Conservation (phyloP, 2,797 vertebrate genomes). For the Sternarchorhynchus goeldii region DNA sequence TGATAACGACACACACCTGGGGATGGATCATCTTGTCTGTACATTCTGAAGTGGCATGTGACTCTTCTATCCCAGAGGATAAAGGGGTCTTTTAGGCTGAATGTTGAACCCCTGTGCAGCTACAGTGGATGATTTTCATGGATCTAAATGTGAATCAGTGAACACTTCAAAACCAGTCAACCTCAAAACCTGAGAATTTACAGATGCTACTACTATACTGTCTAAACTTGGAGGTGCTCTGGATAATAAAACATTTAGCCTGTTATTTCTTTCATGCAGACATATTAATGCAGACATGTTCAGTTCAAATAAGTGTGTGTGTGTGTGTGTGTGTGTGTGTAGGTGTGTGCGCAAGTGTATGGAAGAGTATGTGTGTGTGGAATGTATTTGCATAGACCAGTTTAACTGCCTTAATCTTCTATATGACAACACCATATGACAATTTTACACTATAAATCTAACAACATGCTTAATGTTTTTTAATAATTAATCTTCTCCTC, state of each 20-base stretch:
- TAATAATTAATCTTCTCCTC: background rate
- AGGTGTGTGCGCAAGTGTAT: background rate
- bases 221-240: slow-evolving; percentile 6
- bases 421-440: background rate
- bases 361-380: background rate
- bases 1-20: slow-evolving; percentile 63
- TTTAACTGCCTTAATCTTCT: slow-evolving; percentile 8
- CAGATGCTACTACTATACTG: slow-evolving; percentile 24
- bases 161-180: background rate
- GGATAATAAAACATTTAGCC: background rate
- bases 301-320: slow-evolving; percentile 3
- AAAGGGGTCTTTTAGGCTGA: slow-evolving; percentile 45
- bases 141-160: slow-evolving; percentile 25
- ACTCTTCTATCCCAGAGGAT: slow-evolving; percentile 34
- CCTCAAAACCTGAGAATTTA: slow-evolving; percentile 13
- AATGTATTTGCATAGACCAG: background rate
- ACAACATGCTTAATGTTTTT: background rate
- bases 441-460: slow-evolving; percentile 3
- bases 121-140: slow-evolving; percentile 26
- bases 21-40: slow-evolving; percentile 25
- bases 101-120: slow-evolving; percentile 22
- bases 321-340: background rate
- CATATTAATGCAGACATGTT: slow-evolving; percentile 18
- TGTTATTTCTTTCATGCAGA: slow-evolving; percentile 1
- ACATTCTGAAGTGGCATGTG: slow-evolving; percentile 17